phyloP scores from a whole-genome alignment of 2,888 invertebrate genomes.

The Pandemis heparana region DNA sequence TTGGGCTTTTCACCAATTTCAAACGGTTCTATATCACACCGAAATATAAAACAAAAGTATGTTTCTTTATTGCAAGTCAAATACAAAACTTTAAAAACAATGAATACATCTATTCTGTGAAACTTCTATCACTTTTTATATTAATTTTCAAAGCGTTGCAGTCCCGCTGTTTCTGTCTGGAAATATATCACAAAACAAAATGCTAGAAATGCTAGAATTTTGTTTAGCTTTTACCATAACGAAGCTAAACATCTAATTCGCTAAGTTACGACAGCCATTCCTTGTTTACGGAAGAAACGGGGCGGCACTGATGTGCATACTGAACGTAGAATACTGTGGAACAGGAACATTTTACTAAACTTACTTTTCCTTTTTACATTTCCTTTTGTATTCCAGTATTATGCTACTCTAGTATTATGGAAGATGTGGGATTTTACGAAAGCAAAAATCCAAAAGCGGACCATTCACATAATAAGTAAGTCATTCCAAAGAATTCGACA shows the following conservation, averaged over 20 bases:
- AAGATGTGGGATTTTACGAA: no score
- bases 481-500: no score
- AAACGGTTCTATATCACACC: no score
- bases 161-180: background rate
- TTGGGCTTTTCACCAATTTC: no score
- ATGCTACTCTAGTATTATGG: no score
- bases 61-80: no score
- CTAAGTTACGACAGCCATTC: constrained; percentile 24
- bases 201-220: background rate
- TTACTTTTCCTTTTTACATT: background rate
- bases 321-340: constrained; percentile 12
- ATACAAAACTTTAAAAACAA: no score
- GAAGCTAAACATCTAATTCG: constrained; percentile 9
- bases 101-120: no score
- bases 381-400: background rate
- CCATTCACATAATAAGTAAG: no score
- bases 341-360: constrained; percentile 19
- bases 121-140: no score
- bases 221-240: constrained; percentile 1
- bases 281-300: constrained; percentile 25
- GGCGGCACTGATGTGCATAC: constrained; percentile 25
- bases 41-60: no score
- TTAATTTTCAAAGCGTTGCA: background rate
- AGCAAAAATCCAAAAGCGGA: no score
- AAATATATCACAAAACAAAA: background rate